Conservation (phyloP, 2,888 invertebrate genomes). For the Dyspetes luteomarginatus region DNA sequence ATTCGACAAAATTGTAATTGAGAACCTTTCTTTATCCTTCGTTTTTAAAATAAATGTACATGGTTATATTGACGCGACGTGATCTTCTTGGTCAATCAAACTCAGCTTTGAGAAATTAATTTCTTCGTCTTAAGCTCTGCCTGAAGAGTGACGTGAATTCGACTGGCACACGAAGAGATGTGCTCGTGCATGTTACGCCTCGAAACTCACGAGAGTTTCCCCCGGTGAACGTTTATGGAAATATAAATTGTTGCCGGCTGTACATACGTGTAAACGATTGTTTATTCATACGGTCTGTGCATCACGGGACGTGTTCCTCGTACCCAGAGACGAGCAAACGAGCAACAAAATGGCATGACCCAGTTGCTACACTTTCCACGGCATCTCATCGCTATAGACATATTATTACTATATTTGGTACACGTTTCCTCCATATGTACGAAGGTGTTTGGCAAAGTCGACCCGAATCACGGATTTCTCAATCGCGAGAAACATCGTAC, state of each 20-base stretch:
- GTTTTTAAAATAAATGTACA: no score
- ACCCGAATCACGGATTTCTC: background rate
- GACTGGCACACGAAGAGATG: no score
- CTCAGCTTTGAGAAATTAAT: no score
- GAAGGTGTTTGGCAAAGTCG: conserved; percentile 10
- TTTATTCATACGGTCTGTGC: conserved; percentile 75
- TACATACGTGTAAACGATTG: conserved; percentile 64
- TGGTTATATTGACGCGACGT: no score
- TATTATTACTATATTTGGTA: conserved; percentile 14
- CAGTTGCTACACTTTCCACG: conserved; percentile 9
- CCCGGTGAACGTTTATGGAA: conserved; percentile 75
- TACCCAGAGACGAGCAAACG: conserved; percentile 39
- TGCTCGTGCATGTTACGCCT: conserved; percentile 21
- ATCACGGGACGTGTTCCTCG: conserved; percentile 58
- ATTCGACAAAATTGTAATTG: no score
- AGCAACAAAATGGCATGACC: conserved; percentile 61
- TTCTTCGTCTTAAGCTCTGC: no score
- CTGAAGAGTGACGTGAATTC: no score
- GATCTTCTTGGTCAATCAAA: no score
- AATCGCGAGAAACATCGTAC: background rate
- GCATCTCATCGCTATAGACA: background rate
- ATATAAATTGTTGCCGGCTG: conserved; percentile 73
- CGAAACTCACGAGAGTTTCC: conserved; percentile 58
- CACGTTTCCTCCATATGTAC: background rate
- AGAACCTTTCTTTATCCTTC: no score